Conservation (phyloP, 2,888 invertebrate species). For the Scaptomyza polygonia region DNA sequence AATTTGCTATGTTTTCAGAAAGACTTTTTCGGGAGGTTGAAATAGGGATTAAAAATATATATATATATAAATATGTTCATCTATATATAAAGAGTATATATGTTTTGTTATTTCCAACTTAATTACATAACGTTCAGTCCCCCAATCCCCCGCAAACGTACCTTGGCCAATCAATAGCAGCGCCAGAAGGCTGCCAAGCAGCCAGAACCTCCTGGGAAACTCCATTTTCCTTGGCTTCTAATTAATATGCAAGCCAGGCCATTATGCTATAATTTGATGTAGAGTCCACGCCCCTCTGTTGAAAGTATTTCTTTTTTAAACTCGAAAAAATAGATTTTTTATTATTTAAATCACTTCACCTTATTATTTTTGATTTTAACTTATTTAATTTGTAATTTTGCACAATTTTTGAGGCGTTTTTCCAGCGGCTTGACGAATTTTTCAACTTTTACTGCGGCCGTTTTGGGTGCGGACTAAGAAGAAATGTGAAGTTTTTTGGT, state of each 20-base stretch:
- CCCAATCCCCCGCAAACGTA: conserved; percentile 52
- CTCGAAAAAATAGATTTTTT: not conserved
- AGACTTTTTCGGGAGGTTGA: conserved; percentile 22
- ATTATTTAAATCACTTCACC: conserved; percentile 36
- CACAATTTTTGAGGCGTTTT: conserved; percentile 32
- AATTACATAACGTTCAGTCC: conserved; percentile 57
- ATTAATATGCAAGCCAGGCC: conserved; percentile 42
- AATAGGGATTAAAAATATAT: conserved; percentile 24
- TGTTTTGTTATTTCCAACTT: conserved; percentile 8
- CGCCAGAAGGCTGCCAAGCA: conserved; percentile 61
- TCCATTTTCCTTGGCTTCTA: conserved; percentile 50
- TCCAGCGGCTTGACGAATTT: conserved; percentile 33
- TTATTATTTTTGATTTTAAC: conserved; percentile 16
- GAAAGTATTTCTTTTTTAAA: not conserved
- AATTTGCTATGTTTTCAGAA: conserved; percentile 40
- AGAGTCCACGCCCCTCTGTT: conserved; percentile 32
- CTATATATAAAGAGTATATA: conserved; percentile 7
- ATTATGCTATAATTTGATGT: conserved; percentile 15
- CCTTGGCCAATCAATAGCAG: conserved; percentile 68
- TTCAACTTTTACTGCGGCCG: conserved; percentile 58
- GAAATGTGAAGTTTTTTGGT: conserved; percentile 60
- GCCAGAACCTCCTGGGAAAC: conserved; percentile 36
- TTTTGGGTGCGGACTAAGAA: conserved; percentile 77
- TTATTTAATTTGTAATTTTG: conserved; percentile 25
- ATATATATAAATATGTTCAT: conserved; percentile 10